Conservation (phyloP, 1,140 invertebrate genomes). For the Anagrus nilaparvatae region DNA sequence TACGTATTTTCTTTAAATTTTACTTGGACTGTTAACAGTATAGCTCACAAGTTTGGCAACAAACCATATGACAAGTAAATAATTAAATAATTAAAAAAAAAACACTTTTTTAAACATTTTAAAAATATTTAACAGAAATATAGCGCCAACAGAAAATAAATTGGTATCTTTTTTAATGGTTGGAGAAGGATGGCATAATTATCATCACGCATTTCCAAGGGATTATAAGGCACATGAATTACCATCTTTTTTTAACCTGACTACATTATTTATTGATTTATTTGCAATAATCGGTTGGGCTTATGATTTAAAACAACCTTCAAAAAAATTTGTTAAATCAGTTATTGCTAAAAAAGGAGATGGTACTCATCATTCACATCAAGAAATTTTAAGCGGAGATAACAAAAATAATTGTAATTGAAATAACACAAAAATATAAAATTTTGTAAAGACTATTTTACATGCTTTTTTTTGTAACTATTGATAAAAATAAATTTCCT, state of each 20-base stretch:
- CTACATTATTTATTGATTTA: constrained; percentile 55
- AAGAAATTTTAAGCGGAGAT: no score
- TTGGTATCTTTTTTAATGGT: constrained; percentile 42
- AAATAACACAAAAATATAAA: no score
- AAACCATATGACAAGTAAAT: constrained; percentile 54
- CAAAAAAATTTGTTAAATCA: constrained; percentile 43
- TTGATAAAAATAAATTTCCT: no score
- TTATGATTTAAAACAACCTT: constrained; percentile 62
- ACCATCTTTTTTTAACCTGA: constrained; percentile 46
- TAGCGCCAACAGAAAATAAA: constrained; percentile 12
- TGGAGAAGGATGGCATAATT: constrained; percentile 58
- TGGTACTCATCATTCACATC: no score
- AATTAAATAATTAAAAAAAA: background rate
- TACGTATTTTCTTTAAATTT: constrained; percentile 50
- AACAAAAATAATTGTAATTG: no score
- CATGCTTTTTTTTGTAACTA: no score
- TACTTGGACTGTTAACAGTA: constrained; percentile 60
- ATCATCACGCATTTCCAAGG: constrained; percentile 70
- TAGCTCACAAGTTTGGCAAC: constrained; percentile 53
- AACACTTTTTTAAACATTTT: no score
- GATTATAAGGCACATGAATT: constrained; percentile 64
- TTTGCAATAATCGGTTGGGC: constrained; percentile 66
- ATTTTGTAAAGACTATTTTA: no score
- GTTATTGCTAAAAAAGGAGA: constrained; percentile 43
- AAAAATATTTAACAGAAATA: constrained; percentile 4